Base-by-base conservation (phyloP, 2,113 vertebrate genomes). In the Isurus oxyrinchus region DNA sequence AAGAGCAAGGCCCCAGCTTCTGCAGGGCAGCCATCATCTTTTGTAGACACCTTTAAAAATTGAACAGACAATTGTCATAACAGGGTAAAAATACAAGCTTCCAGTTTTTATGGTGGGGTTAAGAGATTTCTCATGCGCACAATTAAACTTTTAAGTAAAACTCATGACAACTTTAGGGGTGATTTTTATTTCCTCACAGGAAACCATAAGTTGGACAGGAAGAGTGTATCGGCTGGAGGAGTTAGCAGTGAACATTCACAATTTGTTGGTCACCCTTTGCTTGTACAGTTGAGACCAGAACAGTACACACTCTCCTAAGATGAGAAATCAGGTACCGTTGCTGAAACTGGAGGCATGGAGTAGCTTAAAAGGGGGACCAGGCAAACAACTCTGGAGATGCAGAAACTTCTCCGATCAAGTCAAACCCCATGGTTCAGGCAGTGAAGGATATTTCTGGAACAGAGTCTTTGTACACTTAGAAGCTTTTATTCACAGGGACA, bases 1-100 rank as follows among this genome's bases (percentile, higher is more conserved):
- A 97, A 16, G 97, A 97, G 91, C 91, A 97, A 63, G 96, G 96
- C 31, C 96, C 96, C 96, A 98, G 96, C 96, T 96, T 97, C 69
- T 96, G 97, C 96, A 97, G 96, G 84, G 97, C 23, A 0, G 59
- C 59, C 96, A 97, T 97, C 99, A 99, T 99, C 97, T 96, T 98
- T 96, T 96, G 31, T 55, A 96, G 8, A 96, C 96, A n/a, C 95
- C 87, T 96, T 90, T 23, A 96, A 69, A 87, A 76, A 31, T 40
- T 55, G 96, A 57, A 96, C 27, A 93, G 93, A 96, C 96, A 11
- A 95, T 27, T 27, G 16, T 95, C 59, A 67, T 27, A 4, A 69
- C 16, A 66, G 53, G 59, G 35, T 19, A n/a, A 49, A n/a, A 59
- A 94, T 21, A n/a, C 90, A 94, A 40, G 6, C n/a, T 23, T 40